A percentile compares a stretch with the other conserved stretches of the same genome.
Evolutionary conservation across 2,797 vertebrate genomes (phyloP).

Genomic region (Alcedo atthis): DNA sequence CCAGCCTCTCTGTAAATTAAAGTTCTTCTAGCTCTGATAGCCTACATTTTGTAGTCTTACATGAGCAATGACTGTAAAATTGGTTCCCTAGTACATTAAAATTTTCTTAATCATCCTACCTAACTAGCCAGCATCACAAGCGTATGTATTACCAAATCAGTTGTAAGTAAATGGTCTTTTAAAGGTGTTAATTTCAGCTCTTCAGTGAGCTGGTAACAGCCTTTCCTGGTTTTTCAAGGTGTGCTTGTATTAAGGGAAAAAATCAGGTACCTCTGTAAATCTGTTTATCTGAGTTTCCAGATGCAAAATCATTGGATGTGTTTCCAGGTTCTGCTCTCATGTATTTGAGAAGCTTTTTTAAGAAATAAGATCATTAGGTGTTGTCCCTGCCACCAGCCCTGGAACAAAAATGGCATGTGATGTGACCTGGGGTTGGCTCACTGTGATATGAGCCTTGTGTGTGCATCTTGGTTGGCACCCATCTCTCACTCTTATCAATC

Average conservation of each 20-base stretch:
- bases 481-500: not conserved
- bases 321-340: not conserved
- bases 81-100: not conserved
- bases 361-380: accelerated
- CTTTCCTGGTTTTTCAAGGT: not conserved
- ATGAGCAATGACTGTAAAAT: not conserved
- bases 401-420: accelerated
- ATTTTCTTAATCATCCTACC: not conserved
- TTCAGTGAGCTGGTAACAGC: not conserved
- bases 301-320: not conserved
- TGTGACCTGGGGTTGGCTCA: not conserved
- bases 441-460: not conserved
- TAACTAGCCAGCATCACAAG: not conserved
- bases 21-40: not conserved
- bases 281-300: not conserved
- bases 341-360: not conserved
- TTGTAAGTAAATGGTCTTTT: not conserved
- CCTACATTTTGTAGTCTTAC: not conserved
- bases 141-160: not conserved
- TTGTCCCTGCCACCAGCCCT: not conserved
- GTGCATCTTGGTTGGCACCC: accelerated
- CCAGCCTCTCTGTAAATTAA: not conserved
- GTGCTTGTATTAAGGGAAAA: not conserved
- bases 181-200: accelerated
- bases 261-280: not conserved